phyloP scores from a whole-genome alignment of 2,113 vertebrate genomes.

The Cephalopterus ornatus region DNA sequence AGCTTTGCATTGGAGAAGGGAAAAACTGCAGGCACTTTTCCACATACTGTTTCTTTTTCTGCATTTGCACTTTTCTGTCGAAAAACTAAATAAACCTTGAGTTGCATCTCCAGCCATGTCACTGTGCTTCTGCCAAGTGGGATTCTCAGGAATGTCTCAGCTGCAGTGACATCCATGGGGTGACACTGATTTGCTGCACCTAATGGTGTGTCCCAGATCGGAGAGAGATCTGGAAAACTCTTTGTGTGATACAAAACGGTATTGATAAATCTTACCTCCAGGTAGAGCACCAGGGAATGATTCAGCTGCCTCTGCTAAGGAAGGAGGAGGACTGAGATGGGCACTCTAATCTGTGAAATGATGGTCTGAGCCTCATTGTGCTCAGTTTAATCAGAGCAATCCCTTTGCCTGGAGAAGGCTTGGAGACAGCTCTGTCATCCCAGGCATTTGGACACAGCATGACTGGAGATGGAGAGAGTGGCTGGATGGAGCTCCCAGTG shows the following conservation, averaged over 20 bases:
- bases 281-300: not conserved
- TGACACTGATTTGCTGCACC: not conserved
- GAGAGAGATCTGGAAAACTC: not conserved
- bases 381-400: not conserved
- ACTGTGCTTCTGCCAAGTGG: not conserved
- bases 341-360: not conserved
- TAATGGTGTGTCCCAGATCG: not conserved
- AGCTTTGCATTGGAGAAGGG: not conserved
- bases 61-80: not conserved
- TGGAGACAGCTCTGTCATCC: not conserved
- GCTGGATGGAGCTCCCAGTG: not conserved
- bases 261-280: not conserved
- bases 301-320: not conserved
- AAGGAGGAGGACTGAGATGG: not conserved
- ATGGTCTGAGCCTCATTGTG: not conserved
- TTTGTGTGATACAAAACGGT: not conserved
- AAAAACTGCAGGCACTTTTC: not conserved
- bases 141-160: not conserved
- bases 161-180: not conserved
- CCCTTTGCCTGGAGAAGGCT: not conserved
- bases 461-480: not conserved
- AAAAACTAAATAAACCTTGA: not conserved
- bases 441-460: fast-evolving
- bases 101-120: not conserved
- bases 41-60: not conserved